Percentiles rank a stretch among this genome's conserved stretches.
phyloP scores from a whole-genome alignment of 2,113 vertebrate species.

The Aramus guarauna region DNA sequence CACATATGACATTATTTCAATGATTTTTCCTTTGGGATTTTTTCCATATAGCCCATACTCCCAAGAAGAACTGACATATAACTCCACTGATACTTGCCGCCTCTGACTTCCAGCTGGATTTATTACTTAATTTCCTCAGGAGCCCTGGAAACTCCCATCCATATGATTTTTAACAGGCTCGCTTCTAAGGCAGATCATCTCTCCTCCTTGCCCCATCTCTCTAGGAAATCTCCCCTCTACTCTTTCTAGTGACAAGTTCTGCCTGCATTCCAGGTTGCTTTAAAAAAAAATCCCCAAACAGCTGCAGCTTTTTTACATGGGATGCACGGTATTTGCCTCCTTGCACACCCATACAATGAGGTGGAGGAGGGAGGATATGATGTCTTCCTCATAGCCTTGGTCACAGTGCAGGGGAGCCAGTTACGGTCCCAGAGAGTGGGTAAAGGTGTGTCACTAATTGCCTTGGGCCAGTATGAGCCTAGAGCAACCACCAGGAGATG shows the following conservation, averaged over 20 bases:
- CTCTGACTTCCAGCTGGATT: neutral
- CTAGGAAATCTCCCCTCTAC: neutral
- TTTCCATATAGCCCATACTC: neutral
- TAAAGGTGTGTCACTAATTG: neutral
- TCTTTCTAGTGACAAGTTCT: neutral
- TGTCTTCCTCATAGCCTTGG: neutral
- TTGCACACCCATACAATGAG: neutral
- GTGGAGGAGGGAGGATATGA: neutral
- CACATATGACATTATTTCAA: neutral
- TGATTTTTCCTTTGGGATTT: neutral
- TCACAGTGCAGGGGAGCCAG: neutral
- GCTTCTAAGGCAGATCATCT: neutral
- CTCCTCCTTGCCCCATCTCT: neutral
- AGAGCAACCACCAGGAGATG: neutral
- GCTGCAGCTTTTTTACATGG: neutral
- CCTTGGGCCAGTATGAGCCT: neutral
- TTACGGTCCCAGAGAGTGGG: neutral
- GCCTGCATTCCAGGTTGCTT: neutral
- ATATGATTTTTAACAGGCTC: neutral
- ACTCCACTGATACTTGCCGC: neutral
- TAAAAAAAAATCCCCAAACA: neutral
- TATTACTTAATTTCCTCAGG: neutral
- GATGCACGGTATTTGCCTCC: neutral
- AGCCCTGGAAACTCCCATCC: neutral
- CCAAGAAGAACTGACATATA: neutral